phyloP scores from a whole-genome alignment of 1,140 invertebrate genomes.

The Drosophila persimilis region DNA sequence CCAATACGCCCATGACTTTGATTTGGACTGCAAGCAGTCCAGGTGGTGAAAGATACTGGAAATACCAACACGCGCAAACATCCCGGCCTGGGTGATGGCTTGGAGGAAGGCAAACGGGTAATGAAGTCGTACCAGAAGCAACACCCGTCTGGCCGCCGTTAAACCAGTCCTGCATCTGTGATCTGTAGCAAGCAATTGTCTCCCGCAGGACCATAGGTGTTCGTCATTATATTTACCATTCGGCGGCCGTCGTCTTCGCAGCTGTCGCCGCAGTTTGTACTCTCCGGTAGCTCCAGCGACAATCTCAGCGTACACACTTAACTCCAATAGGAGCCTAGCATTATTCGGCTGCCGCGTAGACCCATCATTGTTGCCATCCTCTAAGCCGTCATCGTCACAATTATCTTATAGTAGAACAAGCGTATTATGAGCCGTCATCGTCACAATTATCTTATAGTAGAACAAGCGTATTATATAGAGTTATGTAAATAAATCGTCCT shows the following conservation, averaged over 20 bases:
- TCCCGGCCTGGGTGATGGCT: conserved; percentile 89
- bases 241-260: conserved; percentile 38
- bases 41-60: neutral
- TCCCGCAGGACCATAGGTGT: conserved; percentile 40
- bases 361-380: conserved; percentile 27
- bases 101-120: conserved; percentile 93
- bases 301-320: conserved; percentile 58
- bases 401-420: no score
- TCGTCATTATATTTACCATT: conserved; percentile 50
- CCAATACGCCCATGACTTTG: conserved; percentile 95
- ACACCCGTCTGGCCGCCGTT: conserved; percentile 64
- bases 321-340: conserved; percentile 60
- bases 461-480: conserved; percentile 11
- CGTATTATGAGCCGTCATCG: conserved; percentile 9
- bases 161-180: conserved; percentile 57
- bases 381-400: conserved; percentile 6
- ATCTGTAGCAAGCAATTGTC: conserved; percentile 52
- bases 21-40: conserved; percentile 83
- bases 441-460: no score
- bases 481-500: conserved; percentile 1
- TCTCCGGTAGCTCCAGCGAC: conserved; percentile 37
- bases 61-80: conserved; percentile 86
- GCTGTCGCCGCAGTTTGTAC: conserved; percentile 1
- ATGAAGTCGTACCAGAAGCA: conserved; percentile 87
- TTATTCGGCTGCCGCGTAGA: neutral